Base-by-base conservation (phyloP, 2,888 invertebrate genomes). In the Lamellibrachia satsuma region DNA sequence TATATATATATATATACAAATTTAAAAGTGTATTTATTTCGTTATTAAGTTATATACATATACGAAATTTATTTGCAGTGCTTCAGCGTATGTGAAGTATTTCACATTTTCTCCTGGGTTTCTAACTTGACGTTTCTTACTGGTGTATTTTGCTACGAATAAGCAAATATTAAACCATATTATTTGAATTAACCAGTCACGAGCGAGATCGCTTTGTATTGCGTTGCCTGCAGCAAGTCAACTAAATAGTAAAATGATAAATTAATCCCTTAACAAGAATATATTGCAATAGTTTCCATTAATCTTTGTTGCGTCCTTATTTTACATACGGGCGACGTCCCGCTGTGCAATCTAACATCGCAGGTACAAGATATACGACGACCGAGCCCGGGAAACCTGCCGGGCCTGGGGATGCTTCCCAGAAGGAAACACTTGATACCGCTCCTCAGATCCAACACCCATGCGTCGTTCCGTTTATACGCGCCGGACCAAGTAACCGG, bases 301-400 rank as follows among this genome's bases (percentile, higher is more conserved):
- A 75, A 75, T 75, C 75, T 75, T 75, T 75, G 11, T n/a, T n/a
- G 22, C 22, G 75, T 75, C 75, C 75, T 15, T 75, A 75, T 75
- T 75, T 75, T 75, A 75, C 75, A 75, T 75, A 75, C n/a, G 22
- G 75, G 22, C 75, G 75, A 75, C 75, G n/a, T 75, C 75, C 75
- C 75, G 75, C n/a, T 75, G 75, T 75, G 75, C n/a, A 75, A 75
- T 75, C 75, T 75, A 75, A 75, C 75, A 75, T 75, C 75, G 75
- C 75, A 75, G 75, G 75, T 75, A 75, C 75, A 75, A 75, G 75
- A 75, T 75, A 22, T 75, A 75, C 75, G 75, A 75, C 75, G 75
- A 75, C 75, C 22, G 75, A 11, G 75, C 75, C 75, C 22, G 75
- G 75, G 75, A 75, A 75, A 75, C 75, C 75, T 75, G 75, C 75